These are phyloP conservation scores for Nasonia vitripennis DNA, from an alignment of 1,140 invertebrate genomes.

Conservation along the genomic window DNA sequence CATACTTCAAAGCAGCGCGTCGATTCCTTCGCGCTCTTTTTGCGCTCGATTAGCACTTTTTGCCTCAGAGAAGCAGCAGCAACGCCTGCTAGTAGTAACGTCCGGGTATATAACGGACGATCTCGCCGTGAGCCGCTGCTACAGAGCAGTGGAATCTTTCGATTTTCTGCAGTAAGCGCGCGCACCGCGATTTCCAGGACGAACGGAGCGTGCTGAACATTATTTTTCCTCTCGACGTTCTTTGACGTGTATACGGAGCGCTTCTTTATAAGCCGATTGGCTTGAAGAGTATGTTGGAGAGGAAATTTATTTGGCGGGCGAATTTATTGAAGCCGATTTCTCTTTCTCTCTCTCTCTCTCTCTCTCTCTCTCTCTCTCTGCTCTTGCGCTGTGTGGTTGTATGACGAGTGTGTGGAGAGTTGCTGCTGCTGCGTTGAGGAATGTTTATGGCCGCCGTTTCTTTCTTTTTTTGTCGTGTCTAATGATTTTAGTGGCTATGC, in stretches of 20 bases:
- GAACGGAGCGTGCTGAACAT: background rate
- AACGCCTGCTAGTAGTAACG: background rate
- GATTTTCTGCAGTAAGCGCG: background rate
- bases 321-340: background rate
- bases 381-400: too few species aligned
- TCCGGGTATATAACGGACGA: background rate
- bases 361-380: too few species aligned
- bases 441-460: background rate
- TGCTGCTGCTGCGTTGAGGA: too few species aligned
- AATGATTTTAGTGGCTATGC: background rate
- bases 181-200: conserved; percentile 27
- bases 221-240: background rate
- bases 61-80: background rate
- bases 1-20: background rate
- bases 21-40: background rate
- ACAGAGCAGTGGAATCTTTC: background rate
- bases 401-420: too few species aligned
- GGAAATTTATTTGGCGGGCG: background rate
- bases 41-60: conserved; percentile 2
- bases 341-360: too few species aligned
- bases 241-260: background rate
- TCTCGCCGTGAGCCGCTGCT: background rate
- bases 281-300: background rate
- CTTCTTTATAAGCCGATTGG: background rate
- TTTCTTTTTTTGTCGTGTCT: background rate